A percentile compares a stretch with the other conserved stretches of the same genome.
phyloP scores from a whole-genome alignment of 2,113 vertebrate species.

The Thalassarche chlororhynchos region DNA sequence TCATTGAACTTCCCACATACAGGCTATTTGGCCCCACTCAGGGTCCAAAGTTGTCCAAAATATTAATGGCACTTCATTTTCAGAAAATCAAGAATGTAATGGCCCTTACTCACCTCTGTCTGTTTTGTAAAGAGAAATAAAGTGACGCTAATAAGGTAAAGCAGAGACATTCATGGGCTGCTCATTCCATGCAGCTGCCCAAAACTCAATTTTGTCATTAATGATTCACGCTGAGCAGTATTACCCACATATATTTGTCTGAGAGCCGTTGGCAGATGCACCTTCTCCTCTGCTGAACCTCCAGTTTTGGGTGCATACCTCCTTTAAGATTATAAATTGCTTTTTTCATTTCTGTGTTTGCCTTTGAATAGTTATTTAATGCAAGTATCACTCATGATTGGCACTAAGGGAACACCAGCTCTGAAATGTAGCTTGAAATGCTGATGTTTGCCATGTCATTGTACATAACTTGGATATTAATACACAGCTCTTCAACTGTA shows the following conservation, averaged over 20 bases:
- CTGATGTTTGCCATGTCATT: neutral
- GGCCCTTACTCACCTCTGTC: neutral
- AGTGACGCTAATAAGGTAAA: neutral
- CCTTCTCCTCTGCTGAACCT: neutral
- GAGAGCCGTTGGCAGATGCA: neutral
- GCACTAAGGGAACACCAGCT: neutral
- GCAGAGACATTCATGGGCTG: neutral
- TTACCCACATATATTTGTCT: neutral
- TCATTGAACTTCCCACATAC: neutral
- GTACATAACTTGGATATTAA: neutral
- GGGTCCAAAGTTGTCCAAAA: neutral
- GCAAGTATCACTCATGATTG: neutral
- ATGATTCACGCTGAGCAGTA: neutral
- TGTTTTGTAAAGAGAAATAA: neutral
- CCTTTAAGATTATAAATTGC: neutral
- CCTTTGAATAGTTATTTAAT: neutral
- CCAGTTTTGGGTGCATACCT: neutral
- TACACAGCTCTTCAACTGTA: neutral
- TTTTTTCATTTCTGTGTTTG: neutral
- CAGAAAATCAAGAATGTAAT: neutral
- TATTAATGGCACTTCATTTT: neutral
- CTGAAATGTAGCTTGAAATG: neutral
- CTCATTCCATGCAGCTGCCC: neutral
- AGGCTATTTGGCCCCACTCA: neutral
- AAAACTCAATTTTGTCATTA: neutral